These are phyloP conservation scores for Cacatua alba DNA, from an alignment of 2,113 vertebrate genomes.

Conservation along the genomic window DNA sequence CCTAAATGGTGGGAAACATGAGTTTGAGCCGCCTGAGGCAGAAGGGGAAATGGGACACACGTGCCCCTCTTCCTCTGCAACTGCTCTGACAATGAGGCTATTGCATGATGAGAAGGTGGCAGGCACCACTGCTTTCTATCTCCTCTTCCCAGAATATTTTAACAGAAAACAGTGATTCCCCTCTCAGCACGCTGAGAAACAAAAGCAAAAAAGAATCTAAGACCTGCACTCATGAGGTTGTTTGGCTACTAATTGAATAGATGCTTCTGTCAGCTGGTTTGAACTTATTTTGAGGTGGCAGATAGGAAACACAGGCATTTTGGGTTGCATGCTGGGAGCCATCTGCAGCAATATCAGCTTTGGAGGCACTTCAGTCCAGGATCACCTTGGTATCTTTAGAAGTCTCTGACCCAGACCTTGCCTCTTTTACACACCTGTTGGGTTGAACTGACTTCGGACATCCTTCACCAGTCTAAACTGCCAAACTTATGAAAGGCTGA, in stretches of 20 bases:
- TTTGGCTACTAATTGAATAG: not conserved
- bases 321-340: not conserved
- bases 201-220: not conserved
- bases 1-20: not conserved
- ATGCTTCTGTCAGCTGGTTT: not conserved
- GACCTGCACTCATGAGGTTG: not conserved
- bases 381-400: not conserved
- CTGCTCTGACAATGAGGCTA: not conserved
- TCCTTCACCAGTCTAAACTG: not conserved
- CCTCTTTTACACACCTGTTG: not conserved
- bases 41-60: constrained; percentile 9
- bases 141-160: not conserved
- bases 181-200: not conserved
- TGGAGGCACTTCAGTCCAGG: not conserved
- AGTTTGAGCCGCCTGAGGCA: not conserved
- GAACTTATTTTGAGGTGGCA: not conserved
- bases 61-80: not conserved
- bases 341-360: not conserved
- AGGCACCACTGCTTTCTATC: not conserved
- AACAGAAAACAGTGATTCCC: not conserved
- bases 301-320: not conserved
- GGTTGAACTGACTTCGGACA: not conserved
- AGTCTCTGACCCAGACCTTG: not conserved
- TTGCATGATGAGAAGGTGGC: not conserved
- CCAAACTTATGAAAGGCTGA: not conserved